Base-by-base conservation (phyloP, 2,888 invertebrate species). In the Barypeithes pellucidus region DNA sequence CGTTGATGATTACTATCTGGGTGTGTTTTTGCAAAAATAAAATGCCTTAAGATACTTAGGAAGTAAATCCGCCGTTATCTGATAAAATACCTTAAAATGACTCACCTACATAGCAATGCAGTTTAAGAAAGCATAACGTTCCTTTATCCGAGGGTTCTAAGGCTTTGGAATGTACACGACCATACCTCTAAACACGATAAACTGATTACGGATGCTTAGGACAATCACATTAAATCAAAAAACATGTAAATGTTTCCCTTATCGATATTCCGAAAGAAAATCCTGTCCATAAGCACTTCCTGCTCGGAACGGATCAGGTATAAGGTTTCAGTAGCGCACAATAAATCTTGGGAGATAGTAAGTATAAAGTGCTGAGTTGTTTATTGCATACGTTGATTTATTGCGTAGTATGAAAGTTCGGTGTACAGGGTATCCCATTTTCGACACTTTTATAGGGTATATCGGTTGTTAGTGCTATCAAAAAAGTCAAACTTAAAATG, bases 221-320 rank as follows among this genome's bases (percentile, higher is more conserved):
- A 45, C 61, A 61, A 61, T 24, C 61, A 39, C 61, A 29, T 45
- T 61, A 65, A 65, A 47, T 65, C 36, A 22, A 36, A 59, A 66
- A 67, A 41, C 67, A 67, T 67, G 67, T 67, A 59, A 67, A 67
- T 57, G 39, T 39, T 24, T 67, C 43, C 54, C 67, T 66, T 66
- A 67, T 67, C 67, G 57, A 67, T 67, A 67, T 57, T 67, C 67
- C 59, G 29, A 57, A 67, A 43, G 16, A 59, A 57, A 67, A 66
- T 66, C 66, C 41, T 54, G 22, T 43, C 45, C 45, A 43, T 43
- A 57, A 67, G 45, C 45, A 67, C 59, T 67, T 67, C 67, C 67
- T 67, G 67, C 39, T 43, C 24, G 29, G 29, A 57, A 50, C 3
- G 9, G 20, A n/a, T 50, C 65, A 65, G 65, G 52, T 65, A 65